A percentile compares a stretch with the other conserved stretches of the same genome.
phyloP scores from a whole-genome alignment of 37 sponge, comb jelly and placozoan genomes.

The Mnemiopsis leidyi region DNA sequence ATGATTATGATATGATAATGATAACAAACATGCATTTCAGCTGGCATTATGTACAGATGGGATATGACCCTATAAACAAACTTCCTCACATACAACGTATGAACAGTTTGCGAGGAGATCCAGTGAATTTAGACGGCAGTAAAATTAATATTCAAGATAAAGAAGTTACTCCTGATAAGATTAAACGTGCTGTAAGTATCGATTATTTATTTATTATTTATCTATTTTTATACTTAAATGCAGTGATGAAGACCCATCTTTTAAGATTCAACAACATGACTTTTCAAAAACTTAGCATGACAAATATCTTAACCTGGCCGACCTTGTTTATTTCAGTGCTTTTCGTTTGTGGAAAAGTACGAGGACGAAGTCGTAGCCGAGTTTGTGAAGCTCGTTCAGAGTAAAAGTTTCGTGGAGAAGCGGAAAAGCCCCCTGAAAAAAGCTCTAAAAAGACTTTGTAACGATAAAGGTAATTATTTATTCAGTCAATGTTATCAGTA shows the following conservation, averaged over 20 bases:
- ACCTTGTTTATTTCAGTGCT: too few relatives aligned
- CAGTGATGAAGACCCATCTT: not conserved
- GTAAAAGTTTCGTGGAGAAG: constrained; percentile 52
- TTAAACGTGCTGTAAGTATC: constrained; percentile 60
- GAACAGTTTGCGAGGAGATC: constrained; percentile 44
- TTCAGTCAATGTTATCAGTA: too few relatives aligned
- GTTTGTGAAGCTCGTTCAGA: constrained; percentile 64
- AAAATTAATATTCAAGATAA: constrained; percentile 58
- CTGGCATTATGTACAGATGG: constrained; percentile 61
- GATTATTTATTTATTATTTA: too few relatives aligned
- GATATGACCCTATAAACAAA: constrained; percentile 32
- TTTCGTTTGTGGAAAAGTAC: constrained; percentile 63
- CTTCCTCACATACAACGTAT: constrained; percentile 45
- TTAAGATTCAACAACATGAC: too few relatives aligned
- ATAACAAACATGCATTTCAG: too few relatives aligned
- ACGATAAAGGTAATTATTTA: constrained; percentile 58
- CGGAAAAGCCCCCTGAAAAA: constrained; percentile 59
- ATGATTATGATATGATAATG: too few relatives aligned
- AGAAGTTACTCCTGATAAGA: constrained; percentile 52
- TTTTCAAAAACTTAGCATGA: too few relatives aligned
- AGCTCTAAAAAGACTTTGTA: constrained; percentile 25
- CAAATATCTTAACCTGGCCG: too few relatives aligned
- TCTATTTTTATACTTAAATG: too few relatives aligned
- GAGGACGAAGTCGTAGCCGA: constrained; percentile 25
- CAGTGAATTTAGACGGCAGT: constrained; percentile 1